These are phyloP conservation scores for Malurus leucopterus DNA, from an alignment of 2,797 vertebrate genomes.

Conservation along the genomic window DNA sequence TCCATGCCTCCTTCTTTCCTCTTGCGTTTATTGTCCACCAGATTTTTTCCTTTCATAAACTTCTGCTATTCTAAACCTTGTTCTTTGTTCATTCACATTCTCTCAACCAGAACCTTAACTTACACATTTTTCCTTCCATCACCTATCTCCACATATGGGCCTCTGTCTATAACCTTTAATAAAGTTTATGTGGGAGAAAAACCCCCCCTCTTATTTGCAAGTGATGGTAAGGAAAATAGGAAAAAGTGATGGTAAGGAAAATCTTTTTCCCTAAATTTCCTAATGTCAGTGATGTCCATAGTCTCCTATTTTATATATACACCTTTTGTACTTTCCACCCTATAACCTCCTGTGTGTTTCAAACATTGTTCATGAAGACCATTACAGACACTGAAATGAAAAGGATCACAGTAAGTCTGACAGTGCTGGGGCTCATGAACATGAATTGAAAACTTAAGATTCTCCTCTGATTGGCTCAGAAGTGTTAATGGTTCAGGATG, in stretches of 20 bases:
- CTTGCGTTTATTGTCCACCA: not conserved
- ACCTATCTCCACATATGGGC: not conserved
- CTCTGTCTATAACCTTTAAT: not conserved
- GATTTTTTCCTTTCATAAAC: not conserved
- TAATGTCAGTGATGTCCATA: not conserved
- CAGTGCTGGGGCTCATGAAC: not conserved
- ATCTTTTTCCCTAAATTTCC: not conserved
- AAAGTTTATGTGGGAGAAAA: not conserved
- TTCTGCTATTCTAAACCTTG: not conserved
- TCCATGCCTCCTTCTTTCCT: not conserved
- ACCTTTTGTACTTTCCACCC: not conserved
- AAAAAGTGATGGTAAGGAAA: not conserved
- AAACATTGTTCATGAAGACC: not conserved
- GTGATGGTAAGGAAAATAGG: not conserved
- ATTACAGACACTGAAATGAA: not conserved
- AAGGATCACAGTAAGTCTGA: not conserved
- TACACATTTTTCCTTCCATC: not conserved
- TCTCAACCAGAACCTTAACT: not conserved
- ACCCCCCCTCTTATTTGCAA: fast-evolving
- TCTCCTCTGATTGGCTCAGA: not conserved
- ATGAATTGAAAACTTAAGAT: not conserved
- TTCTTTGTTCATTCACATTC: not conserved
- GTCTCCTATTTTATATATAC: not conserved
- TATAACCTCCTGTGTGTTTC: not conserved
- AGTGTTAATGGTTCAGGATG: not conserved